phyloP scores from a whole-genome alignment of 2,888 invertebrate species.

The Chaetogeoica ovagalla region DNA sequence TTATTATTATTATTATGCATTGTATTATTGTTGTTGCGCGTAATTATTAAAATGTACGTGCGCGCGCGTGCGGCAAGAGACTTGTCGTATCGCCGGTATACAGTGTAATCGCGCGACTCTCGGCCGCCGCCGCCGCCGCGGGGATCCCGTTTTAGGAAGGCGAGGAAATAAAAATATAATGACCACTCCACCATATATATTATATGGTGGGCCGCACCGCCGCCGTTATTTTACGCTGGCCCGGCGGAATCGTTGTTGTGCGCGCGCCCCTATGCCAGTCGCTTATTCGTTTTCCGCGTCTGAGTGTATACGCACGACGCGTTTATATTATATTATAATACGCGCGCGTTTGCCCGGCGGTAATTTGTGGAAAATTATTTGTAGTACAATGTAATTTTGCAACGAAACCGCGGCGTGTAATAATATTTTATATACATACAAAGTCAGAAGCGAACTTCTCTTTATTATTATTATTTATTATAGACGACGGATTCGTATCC shows the following conservation, averaged over 20 bases:
- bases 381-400: too few species aligned
- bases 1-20: slow-evolving; percentile 15
- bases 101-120: background rate
- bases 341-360: background rate
- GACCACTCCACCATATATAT: slow-evolving; percentile 47
- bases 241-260: too few species aligned
- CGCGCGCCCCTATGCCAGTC: background rate
- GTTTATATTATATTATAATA: background rate
- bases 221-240: too few species aligned
- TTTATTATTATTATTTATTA: too few species aligned
- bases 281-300: slow-evolving; percentile 38
- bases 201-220: too few species aligned
- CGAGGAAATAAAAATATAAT: slow-evolving; percentile 51
- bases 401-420: too few species aligned
- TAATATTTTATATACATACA: too few species aligned
- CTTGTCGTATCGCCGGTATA: background rate
- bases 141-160: slow-evolving; percentile 43
- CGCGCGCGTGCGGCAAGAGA: slow-evolving; percentile 18
- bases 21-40: background rate
- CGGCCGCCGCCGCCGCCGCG: slow-evolving; percentile 44
- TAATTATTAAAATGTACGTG: slow-evolving; percentile 38
- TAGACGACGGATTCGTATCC: too few species aligned
- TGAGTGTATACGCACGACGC: too few species aligned
- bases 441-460: too few species aligned
- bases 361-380: background rate